phyloP scores from a whole-genome alignment of 2,113 vertebrate species.

The Natator depressus region DNA sequence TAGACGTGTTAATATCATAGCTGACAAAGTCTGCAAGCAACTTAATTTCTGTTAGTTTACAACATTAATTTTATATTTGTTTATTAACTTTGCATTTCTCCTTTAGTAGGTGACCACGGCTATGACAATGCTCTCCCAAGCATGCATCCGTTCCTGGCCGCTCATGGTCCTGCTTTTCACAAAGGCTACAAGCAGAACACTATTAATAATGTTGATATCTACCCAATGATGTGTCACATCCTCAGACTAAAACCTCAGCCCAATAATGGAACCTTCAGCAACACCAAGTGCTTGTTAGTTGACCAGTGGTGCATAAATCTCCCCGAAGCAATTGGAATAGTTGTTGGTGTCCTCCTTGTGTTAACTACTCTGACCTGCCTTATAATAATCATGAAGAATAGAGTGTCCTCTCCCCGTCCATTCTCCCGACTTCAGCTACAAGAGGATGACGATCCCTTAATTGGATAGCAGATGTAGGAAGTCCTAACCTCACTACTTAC shows the following conservation, averaged over 20 bases:
- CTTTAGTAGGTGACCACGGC: constrained; percentile 94
- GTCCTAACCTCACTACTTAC: fast-evolving
- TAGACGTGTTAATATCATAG: not conserved
- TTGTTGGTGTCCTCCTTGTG: constrained; percentile 83
- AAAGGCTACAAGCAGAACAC: constrained; percentile 72
- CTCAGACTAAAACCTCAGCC: constrained; percentile 82
- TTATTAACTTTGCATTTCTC: not conserved
- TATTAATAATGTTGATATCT: constrained; percentile 89
- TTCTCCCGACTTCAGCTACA: constrained; percentile 88
- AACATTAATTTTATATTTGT: not conserved
- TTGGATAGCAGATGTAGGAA: constrained; percentile 61
- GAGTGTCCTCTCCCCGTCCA: constrained; percentile 8
- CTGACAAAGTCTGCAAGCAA: not conserved
- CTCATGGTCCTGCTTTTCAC: constrained; percentile 88
- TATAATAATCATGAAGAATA: constrained; percentile 78
- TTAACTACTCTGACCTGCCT: constrained; percentile 84
- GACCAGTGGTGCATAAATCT: constrained; percentile 82
- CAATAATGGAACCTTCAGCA: constrained; percentile 89
- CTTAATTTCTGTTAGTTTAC: not conserved
- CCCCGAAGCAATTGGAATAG: constrained; percentile 82
- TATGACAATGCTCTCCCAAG: constrained; percentile 91
- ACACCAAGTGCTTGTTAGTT: constrained; percentile 82
- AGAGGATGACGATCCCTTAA: constrained; percentile 85
- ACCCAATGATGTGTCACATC: constrained; percentile 95
- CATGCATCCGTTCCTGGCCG: constrained; percentile 96